These are phyloP conservation scores for Dendrocopos noguchii DNA, from an alignment of 2,113 vertebrate genomes.

Conservation along the genomic window DNA sequence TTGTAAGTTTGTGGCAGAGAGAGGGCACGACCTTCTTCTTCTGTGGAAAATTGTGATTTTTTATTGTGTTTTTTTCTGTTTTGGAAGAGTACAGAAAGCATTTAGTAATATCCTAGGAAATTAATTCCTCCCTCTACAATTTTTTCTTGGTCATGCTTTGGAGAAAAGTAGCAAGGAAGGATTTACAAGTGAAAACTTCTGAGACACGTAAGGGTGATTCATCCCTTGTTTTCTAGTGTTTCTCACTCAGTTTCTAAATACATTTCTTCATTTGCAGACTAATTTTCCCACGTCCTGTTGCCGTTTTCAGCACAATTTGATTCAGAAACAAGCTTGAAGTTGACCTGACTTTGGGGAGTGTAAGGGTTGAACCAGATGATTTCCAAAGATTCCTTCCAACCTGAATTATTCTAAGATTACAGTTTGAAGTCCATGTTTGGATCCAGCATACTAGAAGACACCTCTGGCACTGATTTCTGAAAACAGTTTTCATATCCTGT, in stretches of 20 bases:
- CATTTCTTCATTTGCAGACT: neutral
- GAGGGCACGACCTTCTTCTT: neutral
- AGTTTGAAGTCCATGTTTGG: neutral
- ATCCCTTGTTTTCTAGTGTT: neutral
- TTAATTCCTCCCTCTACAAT: rapidly evolving
- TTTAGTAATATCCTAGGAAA: neutral
- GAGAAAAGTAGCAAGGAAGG: neutral
- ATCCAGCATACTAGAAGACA: neutral
- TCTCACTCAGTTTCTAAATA: rapidly evolving
- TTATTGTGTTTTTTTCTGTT: neutral
- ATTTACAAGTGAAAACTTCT: neutral
- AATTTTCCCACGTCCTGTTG: neutral
- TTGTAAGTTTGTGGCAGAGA: neutral
- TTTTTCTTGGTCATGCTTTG: neutral
- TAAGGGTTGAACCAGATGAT: neutral
- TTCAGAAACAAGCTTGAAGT: neutral
- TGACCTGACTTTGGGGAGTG: neutral
- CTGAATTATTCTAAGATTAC: neutral
- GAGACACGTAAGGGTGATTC: neutral
- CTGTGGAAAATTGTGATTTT: neutral
- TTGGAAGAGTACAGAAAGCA: neutral
- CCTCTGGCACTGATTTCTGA: neutral
- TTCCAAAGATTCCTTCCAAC: neutral
- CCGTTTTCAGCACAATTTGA: neutral
- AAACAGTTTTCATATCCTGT: neutral